Evolutionary conservation across 2,113 vertebrate genomes (phyloP), one percentile per base, ranked within the genome.

Genomic region (Festucalex cinctus): DNA sequence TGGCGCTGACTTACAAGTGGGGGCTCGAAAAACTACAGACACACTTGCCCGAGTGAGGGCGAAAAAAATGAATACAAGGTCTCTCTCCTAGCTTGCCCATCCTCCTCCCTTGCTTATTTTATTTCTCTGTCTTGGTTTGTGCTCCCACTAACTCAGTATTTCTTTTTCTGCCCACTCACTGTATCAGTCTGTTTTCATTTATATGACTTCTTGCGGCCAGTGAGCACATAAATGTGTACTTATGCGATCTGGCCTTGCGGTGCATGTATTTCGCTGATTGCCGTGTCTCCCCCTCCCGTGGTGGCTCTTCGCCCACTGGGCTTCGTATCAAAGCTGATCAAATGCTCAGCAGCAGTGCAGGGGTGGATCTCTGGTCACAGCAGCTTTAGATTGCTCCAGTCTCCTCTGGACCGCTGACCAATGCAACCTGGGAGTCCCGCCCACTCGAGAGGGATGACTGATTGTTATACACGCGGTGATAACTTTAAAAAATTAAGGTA

Each of bases 1-100:
- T 71, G 77, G 74, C 53, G 79, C 76, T 67, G 72, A 82, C 78
- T 81, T 82, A 84, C 83, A 69, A 63, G 77, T 75, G 74, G 74
- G 70, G 61, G 63, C 75, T 63, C 43, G 68, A 78, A 81, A 77
- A 84, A 76, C 68, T 78, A 76, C 64, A 79, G 54, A 69, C 68
- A 63, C 76, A 66, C 56, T 66, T 44, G 22, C 44, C 67, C 1
- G n/a, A 63, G 65, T 68, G 67, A 19, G 14, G 54, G 24, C 3
- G 22, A 20, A 4, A 9, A 3, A 70, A 76, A 76, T 39, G 66
- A 76, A 80, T 28, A 81, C 74, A 73, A 73, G 70, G 68, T 78
- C 59, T 63, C 59, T 19, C 65, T 65, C 37, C 41, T 6, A 3
- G 73, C 48, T 79, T 48, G 70, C 65, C 43, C 6, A 0, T 61